These are phyloP conservation scores for Noctua pronuba DNA, from an alignment of 2,888 invertebrate species.

Conservation along the genomic window DNA sequence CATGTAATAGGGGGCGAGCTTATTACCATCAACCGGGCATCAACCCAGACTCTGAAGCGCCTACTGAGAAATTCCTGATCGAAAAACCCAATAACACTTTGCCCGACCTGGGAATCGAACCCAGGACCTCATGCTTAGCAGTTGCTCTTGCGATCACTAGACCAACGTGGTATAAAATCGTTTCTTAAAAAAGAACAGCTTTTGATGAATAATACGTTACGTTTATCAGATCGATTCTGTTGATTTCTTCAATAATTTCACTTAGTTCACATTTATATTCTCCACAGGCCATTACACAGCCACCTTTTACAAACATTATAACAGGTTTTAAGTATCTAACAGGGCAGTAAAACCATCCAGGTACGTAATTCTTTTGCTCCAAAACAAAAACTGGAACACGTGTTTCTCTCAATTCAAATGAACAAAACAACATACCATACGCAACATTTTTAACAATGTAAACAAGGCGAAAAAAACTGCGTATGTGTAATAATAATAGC, in stretches of 20 bases:
- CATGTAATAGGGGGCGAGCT: no score
- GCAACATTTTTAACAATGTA: slow-evolving; percentile 1
- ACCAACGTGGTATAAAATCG: neutral
- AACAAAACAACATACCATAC: neutral
- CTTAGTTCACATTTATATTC: no score
- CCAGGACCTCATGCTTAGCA: neutral
- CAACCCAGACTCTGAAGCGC: neutral
- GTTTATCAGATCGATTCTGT: neutral
- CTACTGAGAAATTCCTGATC: neutral
- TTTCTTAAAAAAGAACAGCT: neutral
- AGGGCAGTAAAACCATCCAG: slow-evolving; percentile 6
- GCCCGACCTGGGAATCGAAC: neutral
- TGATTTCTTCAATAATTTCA: neutral
- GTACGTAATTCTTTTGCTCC: neutral
- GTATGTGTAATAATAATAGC: neutral
- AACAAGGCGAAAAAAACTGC: neutral
- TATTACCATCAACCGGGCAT: neutral
- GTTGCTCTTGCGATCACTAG: neutral
- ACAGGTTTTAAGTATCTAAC: neutral
- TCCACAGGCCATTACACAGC: neutral
- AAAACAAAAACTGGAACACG: slow-evolving; percentile 4
- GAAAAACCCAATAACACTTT: neutral
- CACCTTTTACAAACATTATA: neutral
- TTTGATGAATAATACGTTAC: neutral
- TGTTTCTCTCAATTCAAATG: neutral